These are phyloP conservation scores for Bombus affinis DNA, from an alignment of 1,140 invertebrate species.

Conservation along the genomic window DNA sequence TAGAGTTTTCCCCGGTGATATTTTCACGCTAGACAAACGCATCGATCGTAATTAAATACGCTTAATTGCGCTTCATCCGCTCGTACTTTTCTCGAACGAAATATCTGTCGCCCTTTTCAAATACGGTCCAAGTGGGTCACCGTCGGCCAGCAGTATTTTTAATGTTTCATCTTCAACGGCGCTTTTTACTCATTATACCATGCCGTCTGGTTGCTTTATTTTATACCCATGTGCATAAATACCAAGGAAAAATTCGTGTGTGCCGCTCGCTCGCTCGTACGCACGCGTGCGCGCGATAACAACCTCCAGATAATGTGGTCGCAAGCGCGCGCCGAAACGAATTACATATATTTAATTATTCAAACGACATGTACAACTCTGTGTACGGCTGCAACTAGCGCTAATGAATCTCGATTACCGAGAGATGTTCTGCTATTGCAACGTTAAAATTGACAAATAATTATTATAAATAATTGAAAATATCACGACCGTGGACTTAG, in stretches of 20 bases:
- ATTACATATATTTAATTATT: slow-evolving; percentile 37
- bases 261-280: background rate
- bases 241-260: background rate
- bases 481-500: background rate
- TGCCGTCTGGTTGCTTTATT: background rate
- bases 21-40: background rate
- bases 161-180: background rate
- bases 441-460: background rate
- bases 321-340: background rate
- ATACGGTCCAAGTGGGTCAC: background rate
- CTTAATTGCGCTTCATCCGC: background rate
- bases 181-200: background rate
- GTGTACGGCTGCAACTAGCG: background rate
- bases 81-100: background rate
- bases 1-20: background rate
- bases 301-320: slow-evolving; percentile 6
- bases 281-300: background rate
- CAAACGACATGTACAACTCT: background rate
- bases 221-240: background rate
- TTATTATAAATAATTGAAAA: slow-evolving; percentile 1
- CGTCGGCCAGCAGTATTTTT: background rate
- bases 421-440: background rate
- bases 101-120: background rate
- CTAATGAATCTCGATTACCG: background rate
- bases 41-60: slow-evolving; percentile 9